Conservation (phyloP, 1,140 invertebrate genomes). For the Penaeus chinensis region DNA sequence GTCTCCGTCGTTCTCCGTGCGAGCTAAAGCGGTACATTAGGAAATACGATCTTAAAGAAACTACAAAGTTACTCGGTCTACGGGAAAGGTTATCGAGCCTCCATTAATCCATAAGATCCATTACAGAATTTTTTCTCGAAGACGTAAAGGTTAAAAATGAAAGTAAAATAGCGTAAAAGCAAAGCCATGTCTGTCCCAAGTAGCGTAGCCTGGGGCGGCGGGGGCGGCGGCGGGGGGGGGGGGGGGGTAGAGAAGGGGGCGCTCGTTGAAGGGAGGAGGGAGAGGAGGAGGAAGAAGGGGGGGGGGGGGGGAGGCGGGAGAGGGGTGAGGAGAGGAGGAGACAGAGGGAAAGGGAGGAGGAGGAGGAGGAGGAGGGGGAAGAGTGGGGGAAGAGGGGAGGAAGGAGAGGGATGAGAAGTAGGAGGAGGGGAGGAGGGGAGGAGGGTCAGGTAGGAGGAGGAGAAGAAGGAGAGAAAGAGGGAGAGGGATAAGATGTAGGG, state of each 20-base stretch:
- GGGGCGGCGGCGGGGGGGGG: neutral
- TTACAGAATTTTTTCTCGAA: neutral
- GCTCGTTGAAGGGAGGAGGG: neutral
- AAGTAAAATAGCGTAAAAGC: slow-evolving; percentile 33
- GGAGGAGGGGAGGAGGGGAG: neutral
- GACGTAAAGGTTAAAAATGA: slow-evolving; percentile 33
- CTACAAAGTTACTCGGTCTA: too few relatives aligned
- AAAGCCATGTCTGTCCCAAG: slow-evolving; percentile 24
- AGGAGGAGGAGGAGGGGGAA: neutral
- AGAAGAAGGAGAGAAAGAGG: neutral
- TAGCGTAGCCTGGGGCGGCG: slow-evolving; percentile 11
- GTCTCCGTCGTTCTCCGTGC: too few relatives aligned
- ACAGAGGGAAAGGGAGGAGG: neutral
- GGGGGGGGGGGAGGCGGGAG: neutral
- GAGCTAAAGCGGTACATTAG: too few relatives aligned
- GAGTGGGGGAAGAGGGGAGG: neutral
- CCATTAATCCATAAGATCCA: too few relatives aligned
- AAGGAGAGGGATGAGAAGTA: neutral
- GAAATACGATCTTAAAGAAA: too few relatives aligned
- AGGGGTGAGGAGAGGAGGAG: neutral
- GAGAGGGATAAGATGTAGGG: too few relatives aligned
- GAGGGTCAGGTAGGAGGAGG: neutral
- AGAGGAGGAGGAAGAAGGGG: neutral
- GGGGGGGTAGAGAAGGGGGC: neutral
- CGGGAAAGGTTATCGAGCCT: too few relatives aligned